These are phyloP conservation scores for Lutjanus erythropterus DNA, from an alignment of 2,113 vertebrate genomes.

Conservation along the genomic window DNA sequence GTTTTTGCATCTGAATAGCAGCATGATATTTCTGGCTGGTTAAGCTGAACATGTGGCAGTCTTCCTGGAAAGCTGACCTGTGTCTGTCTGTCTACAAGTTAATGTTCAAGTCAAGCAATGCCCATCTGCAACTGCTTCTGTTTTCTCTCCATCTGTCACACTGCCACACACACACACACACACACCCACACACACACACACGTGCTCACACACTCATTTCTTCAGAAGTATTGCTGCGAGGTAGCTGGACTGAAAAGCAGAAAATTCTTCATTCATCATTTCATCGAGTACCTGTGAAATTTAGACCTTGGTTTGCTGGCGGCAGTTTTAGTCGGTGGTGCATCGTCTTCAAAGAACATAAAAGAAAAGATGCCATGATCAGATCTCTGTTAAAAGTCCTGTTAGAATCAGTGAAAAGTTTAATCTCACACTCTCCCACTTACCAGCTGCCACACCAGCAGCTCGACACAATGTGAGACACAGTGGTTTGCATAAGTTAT, in stretches of 20 bases:
- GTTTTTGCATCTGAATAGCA: conserved; percentile 29
- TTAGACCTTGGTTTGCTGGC: conserved; percentile 20
- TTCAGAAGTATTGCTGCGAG: conserved; percentile 26
- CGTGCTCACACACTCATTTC: neutral
- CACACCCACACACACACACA: conserved; percentile 6
- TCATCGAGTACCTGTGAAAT: conserved; percentile 42
- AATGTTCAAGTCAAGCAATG: conserved; percentile 59
- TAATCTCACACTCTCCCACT: conserved; percentile 64
- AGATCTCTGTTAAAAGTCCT: conserved; percentile 54
- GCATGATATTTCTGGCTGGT: conserved; percentile 59
- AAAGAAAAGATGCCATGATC: conserved; percentile 35
- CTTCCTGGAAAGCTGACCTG: conserved; percentile 62
- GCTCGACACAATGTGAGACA: conserved; percentile 21
- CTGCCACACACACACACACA: conserved; percentile 10
- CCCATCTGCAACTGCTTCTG: conserved; percentile 65
- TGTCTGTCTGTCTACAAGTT: conserved; percentile 56
- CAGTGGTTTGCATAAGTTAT: conserved; percentile 33
- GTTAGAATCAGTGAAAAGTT: conserved; percentile 64
- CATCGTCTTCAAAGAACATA: conserved; percentile 40
- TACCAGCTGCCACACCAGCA: conserved; percentile 58
- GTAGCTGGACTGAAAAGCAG: conserved; percentile 25
- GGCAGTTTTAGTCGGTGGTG: conserved; percentile 14
- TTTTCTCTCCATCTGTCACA: conserved; percentile 71
- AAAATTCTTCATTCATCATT: conserved; percentile 37
- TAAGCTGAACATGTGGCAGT: conserved; percentile 68